Conservation (phyloP, 1,140 invertebrate genomes). For the Drosophila suzukii region DNA sequence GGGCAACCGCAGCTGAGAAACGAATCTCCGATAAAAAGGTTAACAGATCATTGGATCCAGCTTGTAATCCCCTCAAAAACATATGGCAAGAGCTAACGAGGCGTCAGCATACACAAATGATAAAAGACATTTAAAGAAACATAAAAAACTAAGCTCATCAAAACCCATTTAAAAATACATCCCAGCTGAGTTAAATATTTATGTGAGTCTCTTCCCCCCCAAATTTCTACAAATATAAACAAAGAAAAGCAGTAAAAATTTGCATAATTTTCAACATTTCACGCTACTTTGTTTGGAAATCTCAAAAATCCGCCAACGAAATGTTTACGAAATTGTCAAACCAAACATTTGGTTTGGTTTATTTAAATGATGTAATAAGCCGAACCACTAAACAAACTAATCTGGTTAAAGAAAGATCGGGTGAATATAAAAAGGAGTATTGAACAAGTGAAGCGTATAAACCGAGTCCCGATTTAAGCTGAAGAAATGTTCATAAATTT, state of each 20-base stretch:
- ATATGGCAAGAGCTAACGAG: slow-evolving; percentile 27
- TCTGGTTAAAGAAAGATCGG: slow-evolving; percentile 37
- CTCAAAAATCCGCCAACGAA: slow-evolving; percentile 66
- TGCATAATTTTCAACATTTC: slow-evolving; percentile 71
- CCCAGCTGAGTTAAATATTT: slow-evolving; percentile 39
- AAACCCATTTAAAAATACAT: slow-evolving; percentile 35
- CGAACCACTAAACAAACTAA: slow-evolving; percentile 35
- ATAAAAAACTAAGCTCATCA: slow-evolving; percentile 13
- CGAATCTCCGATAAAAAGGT: slow-evolving; percentile 27
- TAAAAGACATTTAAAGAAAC: slow-evolving; percentile 30
- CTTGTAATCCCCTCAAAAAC: slow-evolving; percentile 11
- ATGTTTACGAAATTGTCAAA: slow-evolving; percentile 68
- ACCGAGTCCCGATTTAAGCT: slow-evolving; percentile 34
- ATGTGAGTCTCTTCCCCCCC: slow-evolving; percentile 28
- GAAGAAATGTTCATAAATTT: slow-evolving; percentile 59
- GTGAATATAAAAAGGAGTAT: slow-evolving; percentile 49
- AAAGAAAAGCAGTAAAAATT: slow-evolving; percentile 70
- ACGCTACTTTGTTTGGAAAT: slow-evolving; percentile 49
- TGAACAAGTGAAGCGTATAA: slow-evolving; percentile 39
- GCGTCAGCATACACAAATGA: slow-evolving; percentile 43
- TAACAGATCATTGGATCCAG: slow-evolving; percentile 28
- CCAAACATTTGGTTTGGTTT: slow-evolving; percentile 45
- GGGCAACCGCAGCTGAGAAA: slow-evolving; percentile 32
- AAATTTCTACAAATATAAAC: slow-evolving; percentile 51
- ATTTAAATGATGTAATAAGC: slow-evolving; percentile 53